Evolutionary conservation across 2,113 vertebrate genomes (phyloP), one percentile per base, ranked within the genome.

Genomic region (Brachypodius melanocephalos): DNA sequence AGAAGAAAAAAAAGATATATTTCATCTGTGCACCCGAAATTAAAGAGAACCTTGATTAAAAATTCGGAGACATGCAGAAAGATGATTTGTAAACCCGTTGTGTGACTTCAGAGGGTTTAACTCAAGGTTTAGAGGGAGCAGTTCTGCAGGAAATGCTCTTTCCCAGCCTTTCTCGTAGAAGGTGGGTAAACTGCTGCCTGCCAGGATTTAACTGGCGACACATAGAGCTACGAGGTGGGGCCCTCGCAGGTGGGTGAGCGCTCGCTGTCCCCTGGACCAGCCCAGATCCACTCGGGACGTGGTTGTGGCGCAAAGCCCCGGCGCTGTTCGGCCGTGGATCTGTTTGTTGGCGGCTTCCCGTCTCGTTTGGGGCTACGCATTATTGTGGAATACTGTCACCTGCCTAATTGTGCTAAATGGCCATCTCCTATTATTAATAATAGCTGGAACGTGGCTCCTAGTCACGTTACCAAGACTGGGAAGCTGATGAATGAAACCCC

Each of bases 391-490:
- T 97, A 95, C 97, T 99, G 98, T 99, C 98, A 99, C 99, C 98
- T 98, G 98, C 98, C 98, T 99, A 98, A 99, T 99, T 98, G 97
- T 97, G 93, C 97, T 92, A 97, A 97, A 97, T 95, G 96, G 97
- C 93, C 96, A 94, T 97, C 97, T 98, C 97, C 97, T 97, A 96
- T 98, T 98, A 98, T 98, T 98, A 99, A 99, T 98, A 98, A 97
- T 95, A 96, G 96, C 98, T 97, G 93, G 96, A 97, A 96, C 97
- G 90, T 98, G 97, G 98, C 98, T 98, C 93, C 97, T 95, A 97
- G 96, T 95, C 98, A 97, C 91, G 86, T 96, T 95, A 93, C 95
- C 96, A 94, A 93, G 97, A 96, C 96, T 77, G 77, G 87, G 93
- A 93, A 97, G 97, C 97, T 98, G 98, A 98, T 98, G 98, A 98